Conservation (phyloP, 1,140 invertebrate species). For the Heliconius nattereri region DNA sequence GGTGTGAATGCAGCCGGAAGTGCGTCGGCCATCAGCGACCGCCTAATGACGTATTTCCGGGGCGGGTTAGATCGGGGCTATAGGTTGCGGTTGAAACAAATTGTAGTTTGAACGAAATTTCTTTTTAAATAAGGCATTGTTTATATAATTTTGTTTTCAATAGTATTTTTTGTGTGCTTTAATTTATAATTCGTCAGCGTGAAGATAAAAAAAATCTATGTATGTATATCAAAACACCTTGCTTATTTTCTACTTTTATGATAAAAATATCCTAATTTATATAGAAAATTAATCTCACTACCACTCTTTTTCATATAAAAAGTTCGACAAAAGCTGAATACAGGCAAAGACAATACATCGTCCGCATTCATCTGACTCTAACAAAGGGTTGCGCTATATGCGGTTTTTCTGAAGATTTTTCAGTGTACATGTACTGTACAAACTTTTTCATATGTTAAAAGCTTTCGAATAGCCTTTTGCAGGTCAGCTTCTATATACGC, state of each 20-base stretch:
- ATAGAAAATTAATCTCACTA: neutral
- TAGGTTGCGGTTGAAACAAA: neutral
- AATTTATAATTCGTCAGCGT: neutral
- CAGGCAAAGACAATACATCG: neutral
- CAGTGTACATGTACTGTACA: neutral
- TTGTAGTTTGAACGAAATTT: too few species aligned
- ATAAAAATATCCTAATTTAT: too few species aligned
- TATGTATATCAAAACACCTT: neutral
- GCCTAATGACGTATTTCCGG: slow-evolving; percentile 58
- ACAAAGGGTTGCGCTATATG: slow-evolving; percentile 1
- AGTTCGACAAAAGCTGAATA: slow-evolving; percentile 2
- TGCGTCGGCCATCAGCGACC: slow-evolving; percentile 45
- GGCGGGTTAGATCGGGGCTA: neutral
- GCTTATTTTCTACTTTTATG: neutral
- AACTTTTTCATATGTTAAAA: slow-evolving; percentile 14
- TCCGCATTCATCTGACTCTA: neutral
- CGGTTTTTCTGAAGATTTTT: slow-evolving; percentile 4
- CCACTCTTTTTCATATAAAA: neutral
- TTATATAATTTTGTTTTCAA: too few species aligned
- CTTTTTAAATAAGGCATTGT: too few species aligned
- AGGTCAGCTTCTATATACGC: neutral
- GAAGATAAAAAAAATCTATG: neutral
- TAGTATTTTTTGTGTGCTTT: too few species aligned
- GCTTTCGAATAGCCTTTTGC: slow-evolving; percentile 4
- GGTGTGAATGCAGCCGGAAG: slow-evolving; percentile 40